phyloP scores from a whole-genome alignment of 2,888 invertebrate genomes.

The Folsomia manolachei region DNA sequence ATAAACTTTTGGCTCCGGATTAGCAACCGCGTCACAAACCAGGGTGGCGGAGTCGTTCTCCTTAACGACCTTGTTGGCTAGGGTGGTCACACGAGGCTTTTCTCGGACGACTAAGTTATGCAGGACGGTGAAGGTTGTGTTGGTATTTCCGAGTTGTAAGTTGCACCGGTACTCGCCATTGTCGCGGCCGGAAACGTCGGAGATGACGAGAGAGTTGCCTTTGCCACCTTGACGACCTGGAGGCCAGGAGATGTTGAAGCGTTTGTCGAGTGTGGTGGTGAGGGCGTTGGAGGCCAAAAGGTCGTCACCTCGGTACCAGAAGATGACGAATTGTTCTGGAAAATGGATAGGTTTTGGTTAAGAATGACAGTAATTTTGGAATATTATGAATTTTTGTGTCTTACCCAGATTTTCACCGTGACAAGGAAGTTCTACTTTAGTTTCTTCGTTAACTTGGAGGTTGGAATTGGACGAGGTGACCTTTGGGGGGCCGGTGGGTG shows the following conservation, averaged over 20 bases:
- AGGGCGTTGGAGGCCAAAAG: conserved; percentile 29
- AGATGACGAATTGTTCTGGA: conserved; percentile 30
- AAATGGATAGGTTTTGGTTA: conserved; percentile 1
- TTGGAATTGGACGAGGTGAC: background rate
- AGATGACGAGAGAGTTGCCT: conserved; percentile 23
- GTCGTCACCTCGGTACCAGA: conserved; percentile 24
- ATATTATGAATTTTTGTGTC: background rate
- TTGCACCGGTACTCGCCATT: conserved; percentile 35
- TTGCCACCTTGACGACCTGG: background rate
- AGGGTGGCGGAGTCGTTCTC: conserved; percentile 55
- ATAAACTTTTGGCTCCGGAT: conserved; percentile 54
- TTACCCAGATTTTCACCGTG: conserved; percentile 34
- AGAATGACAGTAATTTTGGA: conserved; percentile 6
- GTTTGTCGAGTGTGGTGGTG: conserved; percentile 16
- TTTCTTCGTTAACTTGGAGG: background rate
- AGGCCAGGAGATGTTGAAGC: conserved; percentile 18
- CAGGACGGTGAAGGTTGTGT: background rate
- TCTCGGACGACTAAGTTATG: conserved; percentile 5
- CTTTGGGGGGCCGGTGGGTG: background rate
- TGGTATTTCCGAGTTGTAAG: background rate
- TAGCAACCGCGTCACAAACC: conserved; percentile 53
- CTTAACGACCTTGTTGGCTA: conserved; percentile 48
- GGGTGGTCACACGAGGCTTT: conserved; percentile 28
- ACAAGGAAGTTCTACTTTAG: conserved; percentile 31
- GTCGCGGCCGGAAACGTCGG: conserved; percentile 30